Evolutionary conservation across 2,888 invertebrate species (phyloP), one percentile per base, ranked within the genome.

Genomic region (Caenorhabditis sp.): DNA sequence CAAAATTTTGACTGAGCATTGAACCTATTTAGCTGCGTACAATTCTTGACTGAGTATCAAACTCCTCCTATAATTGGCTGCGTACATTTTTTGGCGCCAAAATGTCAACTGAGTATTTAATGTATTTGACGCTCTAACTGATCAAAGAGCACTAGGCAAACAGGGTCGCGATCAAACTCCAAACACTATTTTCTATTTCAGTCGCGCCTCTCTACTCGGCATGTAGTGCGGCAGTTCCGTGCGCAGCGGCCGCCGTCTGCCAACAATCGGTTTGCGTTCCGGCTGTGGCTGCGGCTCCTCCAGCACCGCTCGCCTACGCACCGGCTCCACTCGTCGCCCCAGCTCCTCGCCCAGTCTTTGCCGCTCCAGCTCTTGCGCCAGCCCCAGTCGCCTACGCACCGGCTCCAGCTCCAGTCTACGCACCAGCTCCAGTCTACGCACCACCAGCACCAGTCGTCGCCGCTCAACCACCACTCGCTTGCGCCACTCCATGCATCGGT

Each of bases 131-230:
- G 31, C 31, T n/a, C n/a, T n/a, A n/a, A n/a, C n/a, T n/a, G n/a
- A 10, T 43, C 43, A 43, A 43, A 43, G 14, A 43, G 14, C 51
- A n/a, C n/a, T n/a, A n/a, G n/a, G n/a, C n/a, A n/a, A n/a, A n/a
- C n/a, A n/a, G n/a, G n/a, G n/a, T n/a, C n/a, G n/a, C n/a, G 8
- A 10, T n/a, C 51, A 23, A 23, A 51, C 19, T 23, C 19, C 8
- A 6, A 23, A 51, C n/a, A 51, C 31, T 31, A 10, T 31, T 31
- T 31, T 23, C 8, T 1, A 31, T 68, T 72, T 19, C 57, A 68
- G 79, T 76, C 68, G 83, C 82, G 57, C 83, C 83, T 43, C 68
- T 83, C 62, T 83, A 81, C 69, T 78, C 80, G 23, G 79, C 82
- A 43, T 82, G 83, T 66, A 78, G 82, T 49, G 79, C 82, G 10